A percentile compares a stretch with the other conserved stretches of the same genome.
These are phyloP conservation scores for Pteropus alecto DNA, from an alignment of 2,113 vertebrate genomes.

Conservation along the genomic window DNA sequence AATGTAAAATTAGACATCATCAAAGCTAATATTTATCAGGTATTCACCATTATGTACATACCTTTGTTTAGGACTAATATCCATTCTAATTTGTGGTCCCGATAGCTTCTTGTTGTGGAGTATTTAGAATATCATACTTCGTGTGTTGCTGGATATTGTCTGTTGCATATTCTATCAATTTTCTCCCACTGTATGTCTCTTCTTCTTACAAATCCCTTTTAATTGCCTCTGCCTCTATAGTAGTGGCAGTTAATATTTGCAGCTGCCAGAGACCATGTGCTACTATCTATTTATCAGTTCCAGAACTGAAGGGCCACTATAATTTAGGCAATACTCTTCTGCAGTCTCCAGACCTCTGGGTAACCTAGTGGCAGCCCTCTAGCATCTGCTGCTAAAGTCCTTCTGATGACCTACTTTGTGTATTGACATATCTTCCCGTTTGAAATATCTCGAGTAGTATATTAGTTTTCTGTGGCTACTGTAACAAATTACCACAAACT, in stretches of 20 bases:
- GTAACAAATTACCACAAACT: background rate
- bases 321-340: background rate
- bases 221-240: background rate
- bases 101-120: rapidly evolving
- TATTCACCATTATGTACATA: background rate
- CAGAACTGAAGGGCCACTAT: background rate
- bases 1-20: background rate
- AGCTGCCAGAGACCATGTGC: background rate
- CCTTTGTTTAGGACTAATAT: background rate
- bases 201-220: background rate
- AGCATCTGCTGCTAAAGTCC: background rate
- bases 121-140: background rate
- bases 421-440: background rate
- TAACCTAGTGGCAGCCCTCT: background rate
- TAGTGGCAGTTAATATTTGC: background rate
- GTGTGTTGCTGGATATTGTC: background rate
- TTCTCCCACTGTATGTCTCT: background rate
- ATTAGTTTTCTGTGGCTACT: background rate
- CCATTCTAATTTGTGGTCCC: background rate
- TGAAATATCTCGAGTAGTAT: background rate
- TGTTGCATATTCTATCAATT: background rate
- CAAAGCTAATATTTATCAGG: background rate
- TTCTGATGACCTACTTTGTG: background rate
- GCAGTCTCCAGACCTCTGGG: background rate
- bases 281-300: background rate